Evolutionary conservation across 1,140 invertebrate species (phyloP), one percentile per base, ranked within the genome.

Genomic region (Drosophila kikkawai): DNA sequence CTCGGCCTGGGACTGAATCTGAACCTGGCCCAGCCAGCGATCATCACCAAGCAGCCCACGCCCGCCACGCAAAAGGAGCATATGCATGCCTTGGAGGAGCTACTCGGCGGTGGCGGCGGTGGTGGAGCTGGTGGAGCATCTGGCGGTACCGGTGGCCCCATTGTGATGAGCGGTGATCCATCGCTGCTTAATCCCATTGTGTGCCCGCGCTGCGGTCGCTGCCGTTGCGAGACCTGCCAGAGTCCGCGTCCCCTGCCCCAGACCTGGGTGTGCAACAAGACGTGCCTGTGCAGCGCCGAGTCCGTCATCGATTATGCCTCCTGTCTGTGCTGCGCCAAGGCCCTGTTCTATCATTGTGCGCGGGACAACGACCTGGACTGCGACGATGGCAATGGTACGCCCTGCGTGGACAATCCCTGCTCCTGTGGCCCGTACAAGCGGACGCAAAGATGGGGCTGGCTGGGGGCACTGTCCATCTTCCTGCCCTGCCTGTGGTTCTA

Each of bases 301-400:
- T 95, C 96, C 65, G 95, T 96, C 76, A 95, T 99, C 70, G 97
- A 98, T 93, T 97, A 97, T 92, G 96, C 96, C 56, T 97, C 97
- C 66, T 99, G 98, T 92, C 95, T 99, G 93, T 99, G 98, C 94
- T 98, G 97, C 93, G 97, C 98, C 77, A 98, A 98, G 92, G 97
- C 96, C 45, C 92, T 98, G 36, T 98, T 98, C 93, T 99, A 99
- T 93, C 98, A 99, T 92, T 98, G 97, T 93, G 95, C 95, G 69
- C 95, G 96, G 87, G 95, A 95, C 82, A 94, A 94, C 73, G 95
- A 95, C 76, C 94, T 94, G 73, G 96, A 96, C 81, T 95, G 95
- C 68, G 96, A 96, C 68, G 96, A 96, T 64, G 94, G 94, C 48
- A 95, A 93, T 32, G 93, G 93, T 15, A 95, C 94, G 56, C 93